These are phyloP conservation scores for Sarcophaga carnaria DNA, from an alignment of 2,888 invertebrate genomes.

Conservation along the genomic window DNA sequence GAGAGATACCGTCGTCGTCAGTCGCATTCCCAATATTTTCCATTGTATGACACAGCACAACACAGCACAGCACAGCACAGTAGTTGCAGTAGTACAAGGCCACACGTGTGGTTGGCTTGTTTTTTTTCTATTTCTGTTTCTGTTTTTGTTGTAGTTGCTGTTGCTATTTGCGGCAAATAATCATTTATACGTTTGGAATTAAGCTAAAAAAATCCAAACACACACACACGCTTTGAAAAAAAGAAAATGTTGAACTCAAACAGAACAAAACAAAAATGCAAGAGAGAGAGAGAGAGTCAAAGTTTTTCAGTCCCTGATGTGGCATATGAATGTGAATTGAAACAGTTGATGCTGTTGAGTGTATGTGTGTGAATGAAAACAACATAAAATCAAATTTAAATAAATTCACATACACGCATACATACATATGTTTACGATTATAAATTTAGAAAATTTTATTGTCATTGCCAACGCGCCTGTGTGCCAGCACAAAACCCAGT, in stretches of 20 bases:
- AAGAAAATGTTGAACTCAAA: neutral
- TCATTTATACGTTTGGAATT: slow-evolving; percentile 67
- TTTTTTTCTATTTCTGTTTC: slow-evolving; percentile 26
- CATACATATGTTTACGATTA: neutral
- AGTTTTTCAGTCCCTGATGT: slow-evolving; percentile 33
- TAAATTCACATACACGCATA: neutral
- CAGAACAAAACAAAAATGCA: neutral
- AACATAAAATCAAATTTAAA: slow-evolving; percentile 36
- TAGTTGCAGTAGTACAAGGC: slow-evolving; percentile 58
- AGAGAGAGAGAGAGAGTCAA: neutral
- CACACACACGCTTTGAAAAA: neutral
- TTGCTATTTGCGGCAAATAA: slow-evolving; percentile 56
- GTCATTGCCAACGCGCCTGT: slow-evolving; percentile 70
- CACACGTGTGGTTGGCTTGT: slow-evolving; percentile 64
- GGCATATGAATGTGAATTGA: slow-evolving; percentile 33
- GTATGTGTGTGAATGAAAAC: neutral
- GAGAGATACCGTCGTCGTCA: neutral
- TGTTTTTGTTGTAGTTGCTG: slow-evolving; percentile 17
- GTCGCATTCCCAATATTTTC: neutral
- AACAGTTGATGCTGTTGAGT: slow-evolving; percentile 12
- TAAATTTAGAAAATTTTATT: slow-evolving; percentile 57
- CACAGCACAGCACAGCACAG: too few species aligned
- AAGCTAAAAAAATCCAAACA: slow-evolving; percentile 53
- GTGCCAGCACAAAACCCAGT: slow-evolving; percentile 58
- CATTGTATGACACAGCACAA: neutral